Base-by-base conservation (phyloP, 1,140 invertebrate genomes). In the Conus betulinus region DNA sequence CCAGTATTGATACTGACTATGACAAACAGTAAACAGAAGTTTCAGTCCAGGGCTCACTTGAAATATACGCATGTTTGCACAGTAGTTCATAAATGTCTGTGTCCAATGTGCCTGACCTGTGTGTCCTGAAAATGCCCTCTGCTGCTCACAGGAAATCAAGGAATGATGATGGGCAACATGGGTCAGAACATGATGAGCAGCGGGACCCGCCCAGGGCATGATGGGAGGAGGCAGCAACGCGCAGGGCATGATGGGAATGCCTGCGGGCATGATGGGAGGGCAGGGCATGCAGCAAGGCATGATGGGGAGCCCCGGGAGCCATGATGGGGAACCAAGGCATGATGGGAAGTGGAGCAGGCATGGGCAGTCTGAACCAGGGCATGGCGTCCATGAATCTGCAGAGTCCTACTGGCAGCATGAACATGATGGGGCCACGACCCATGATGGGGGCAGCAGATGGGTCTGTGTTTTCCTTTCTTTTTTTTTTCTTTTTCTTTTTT, bases 311-410 rank as follows among this genome's bases (percentile, higher is more conserved):
- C 27, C 76, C 17, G 79, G 79, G 15, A 60, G 79, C 53, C 17
- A 82, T 88, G 87, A 89, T 91, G 87, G 88, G 88, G 53, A 63
- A 52, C 60, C 88, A 71, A 27, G 89, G 89, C n/a, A 92, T 92
- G 89, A 6, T 82, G 79, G 79, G 39, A 60, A 15, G 57, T 15
- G 57, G 57, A 60, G 57, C 8, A 15, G 57, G 57, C 8, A 87
- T 60, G 27, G 89, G 6, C 7, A 13, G 88, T 5, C 39, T 93
- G 17, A 92, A 74, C 57, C 91, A 91, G 51, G 91, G 92, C 52
- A 93, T 93, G 92, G 84, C 90, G 17, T 78, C 55, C 79, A 92
- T 93, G 91, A 88, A 81, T 83, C 84, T 93, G 57, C 87, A 88
- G 79, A 87, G 85, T 71, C 81, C 86, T 60, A 84, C 85, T 39